Base-by-base conservation (phyloP, 1,140 invertebrate species). In the Drosophila tristis region DNA sequence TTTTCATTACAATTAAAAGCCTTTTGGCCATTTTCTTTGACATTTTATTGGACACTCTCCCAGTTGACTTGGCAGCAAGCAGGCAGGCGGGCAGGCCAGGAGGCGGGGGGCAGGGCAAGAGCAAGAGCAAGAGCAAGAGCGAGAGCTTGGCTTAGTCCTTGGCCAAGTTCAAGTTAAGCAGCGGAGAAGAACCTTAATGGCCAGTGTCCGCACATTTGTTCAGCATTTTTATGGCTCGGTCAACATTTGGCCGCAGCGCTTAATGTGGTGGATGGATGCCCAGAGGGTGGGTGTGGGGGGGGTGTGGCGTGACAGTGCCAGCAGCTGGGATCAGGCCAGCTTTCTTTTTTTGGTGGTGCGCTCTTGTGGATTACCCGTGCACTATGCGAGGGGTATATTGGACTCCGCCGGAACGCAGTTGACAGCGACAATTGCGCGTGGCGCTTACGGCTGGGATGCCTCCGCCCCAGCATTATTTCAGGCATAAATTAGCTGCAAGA, bases 1-100 rank as follows among this genome's bases (percentile, higher is more conserved):
- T 73, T 85, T 73, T 74, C 81, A 85, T 85, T 78, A 76, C 74
- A 87, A 89, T 87, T 82, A 87, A 89, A 82, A 79, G 84, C 50
- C 78, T 80, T 74, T 71, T 76, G 63, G 78, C 26, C 84, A 62
- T 73, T 89, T 87, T 89, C 78, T 87, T 89, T 87, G 82, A 73
- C 82, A 87, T 70, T 87, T 87, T 87, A 87, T 87, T 87, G 84
- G 63, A 70, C 61, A 49, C 35, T 62, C 43, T 57, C 43, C 20
- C 55, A 65, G 53, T 74, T 47, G 47, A 66, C 56, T 73, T 68
- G 61, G 44, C 43, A 39, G 47, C 2, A 9, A 13, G 23, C 45
- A 20, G 43, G 35, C 58, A n/a, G 16, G 16, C 47, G 45, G 23
- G 23, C 35, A 65, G 61, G 39, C 50, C 45, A 68, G 64, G n/a